Evolutionary conservation across 2,113 vertebrate genomes (phyloP).

Genomic region (Platichthys stellatus): DNA sequence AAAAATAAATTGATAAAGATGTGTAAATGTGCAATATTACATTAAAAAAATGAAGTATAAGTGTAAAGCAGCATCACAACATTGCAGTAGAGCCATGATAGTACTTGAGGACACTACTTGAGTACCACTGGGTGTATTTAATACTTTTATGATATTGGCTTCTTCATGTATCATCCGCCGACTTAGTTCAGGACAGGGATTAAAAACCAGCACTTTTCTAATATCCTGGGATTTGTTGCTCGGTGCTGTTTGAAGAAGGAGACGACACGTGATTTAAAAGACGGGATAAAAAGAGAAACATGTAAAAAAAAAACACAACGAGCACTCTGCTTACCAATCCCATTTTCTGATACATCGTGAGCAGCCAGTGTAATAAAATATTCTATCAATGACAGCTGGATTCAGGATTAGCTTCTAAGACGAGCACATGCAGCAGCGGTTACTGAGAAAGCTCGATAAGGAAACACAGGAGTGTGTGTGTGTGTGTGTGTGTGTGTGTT

Average conservation of each 20-base stretch:
- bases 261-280: neutral
- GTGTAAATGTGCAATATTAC: no score
- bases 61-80: no score
- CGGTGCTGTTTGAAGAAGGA: neutral
- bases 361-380: constrained; percentile 30
- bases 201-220: neutral
- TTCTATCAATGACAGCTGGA: constrained; percentile 42
- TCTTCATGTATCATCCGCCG: neutral
- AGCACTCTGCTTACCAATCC: neutral
- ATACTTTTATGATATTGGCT: neutral
- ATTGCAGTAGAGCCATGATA: no score
- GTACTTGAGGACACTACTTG: no score
- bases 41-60: no score
- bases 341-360: constrained; percentile 33
- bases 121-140: no score
- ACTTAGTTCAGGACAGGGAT: neutral
- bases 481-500: neutral
- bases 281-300: neutral
- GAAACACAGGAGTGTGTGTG: constrained; percentile 30
- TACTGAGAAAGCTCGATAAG: constrained; percentile 67
- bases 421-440: constrained; percentile 46
- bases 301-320: neutral
- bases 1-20: no score
- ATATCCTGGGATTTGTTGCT: neutral
- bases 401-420: constrained; percentile 48